Base-by-base conservation (phyloP, 1,140 invertebrate species). In the Myzus persicae region DNA sequence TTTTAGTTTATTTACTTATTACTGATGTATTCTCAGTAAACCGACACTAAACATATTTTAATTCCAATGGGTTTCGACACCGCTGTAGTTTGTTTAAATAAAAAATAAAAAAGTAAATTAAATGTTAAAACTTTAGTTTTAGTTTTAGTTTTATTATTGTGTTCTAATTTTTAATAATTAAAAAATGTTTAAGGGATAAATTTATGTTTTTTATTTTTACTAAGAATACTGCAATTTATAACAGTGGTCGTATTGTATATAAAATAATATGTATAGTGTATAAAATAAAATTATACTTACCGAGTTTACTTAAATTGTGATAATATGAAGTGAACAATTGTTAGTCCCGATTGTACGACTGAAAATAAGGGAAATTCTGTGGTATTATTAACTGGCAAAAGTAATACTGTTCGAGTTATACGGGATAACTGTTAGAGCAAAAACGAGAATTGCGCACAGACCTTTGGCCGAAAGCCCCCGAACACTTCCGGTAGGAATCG, bases 401-500 rank as follows among this genome's bases (percentile, higher is more conserved):
- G n/a, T 88, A 87, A 88, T 36, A 88, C 44, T 88, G 85, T 82
- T 82, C 38, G 36, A 82, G 81, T 40, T 82, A 2, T 40, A 40
- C 8, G 31, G 31, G 31, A 87, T 46, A 87, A 46, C 44, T 88
- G 44, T 18, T 40, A 44, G 85, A 88, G 26, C 85, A 48, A 36
- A 88, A 88, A 46, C n/a, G 85, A 88, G 85, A 44, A 88, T 46
- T 18, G 44, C 85, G 26, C 42, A 46, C 42, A 46, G n/a, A 85
- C 40, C 42, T 46, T 88, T 48, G 44, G 85, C 44, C 85, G 85
- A 88, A 26, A 48, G 31, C 31, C n/a, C 44, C 85, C 85, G 85
- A 88, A 88, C 85, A n/a, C 44, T 88, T 48, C 85, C 85, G 85
- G 85, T 88, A 88, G 42, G 85, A 88, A 88, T 88, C 85, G 85